Percentiles rank a stretch among this genome's conserved stretches.
These are phyloP conservation scores for Colaptes auratus DNA, from an alignment of 2,113 vertebrate genomes.

Conservation along the genomic window DNA sequence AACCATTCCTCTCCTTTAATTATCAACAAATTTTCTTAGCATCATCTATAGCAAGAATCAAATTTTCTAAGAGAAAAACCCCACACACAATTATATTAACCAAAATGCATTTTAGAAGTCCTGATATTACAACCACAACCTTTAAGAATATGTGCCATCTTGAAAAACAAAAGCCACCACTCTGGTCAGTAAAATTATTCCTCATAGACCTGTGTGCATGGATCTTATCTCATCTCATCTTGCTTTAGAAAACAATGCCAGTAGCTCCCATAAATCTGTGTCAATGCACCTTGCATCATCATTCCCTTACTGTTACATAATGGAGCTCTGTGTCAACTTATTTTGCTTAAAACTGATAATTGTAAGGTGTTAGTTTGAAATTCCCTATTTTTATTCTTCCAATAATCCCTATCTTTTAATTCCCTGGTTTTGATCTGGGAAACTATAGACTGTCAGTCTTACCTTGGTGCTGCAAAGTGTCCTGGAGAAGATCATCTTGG, in stretches of 20 bases:
- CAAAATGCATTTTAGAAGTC: neutral
- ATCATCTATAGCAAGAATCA: neutral
- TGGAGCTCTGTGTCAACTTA: rapidly evolving
- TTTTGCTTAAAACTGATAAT: neutral
- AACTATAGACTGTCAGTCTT: too few species aligned
- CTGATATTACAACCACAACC: neutral
- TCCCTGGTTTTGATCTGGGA: too few species aligned
- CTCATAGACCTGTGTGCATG: neutral
- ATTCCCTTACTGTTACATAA: neutral
- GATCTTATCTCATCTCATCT: rapidly evolving
- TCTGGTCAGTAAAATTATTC: neutral
- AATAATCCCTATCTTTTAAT: too few species aligned
- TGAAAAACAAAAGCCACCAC: neutral
- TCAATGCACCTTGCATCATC: neutral
- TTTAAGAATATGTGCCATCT: neutral
- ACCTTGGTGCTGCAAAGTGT: too few species aligned
- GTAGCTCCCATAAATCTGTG: neutral
- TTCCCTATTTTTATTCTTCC: neutral
- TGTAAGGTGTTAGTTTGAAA: neutral
- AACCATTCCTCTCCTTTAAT: neutral
- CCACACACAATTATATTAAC: neutral
- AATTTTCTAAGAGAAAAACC: neutral
- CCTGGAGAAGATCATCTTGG: too few species aligned
- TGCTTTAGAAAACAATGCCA: neutral
- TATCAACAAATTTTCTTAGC: neutral